phyloP scores from a whole-genome alignment of 2,113 vertebrate species.

The Lepisosteus oculatus region DNA sequence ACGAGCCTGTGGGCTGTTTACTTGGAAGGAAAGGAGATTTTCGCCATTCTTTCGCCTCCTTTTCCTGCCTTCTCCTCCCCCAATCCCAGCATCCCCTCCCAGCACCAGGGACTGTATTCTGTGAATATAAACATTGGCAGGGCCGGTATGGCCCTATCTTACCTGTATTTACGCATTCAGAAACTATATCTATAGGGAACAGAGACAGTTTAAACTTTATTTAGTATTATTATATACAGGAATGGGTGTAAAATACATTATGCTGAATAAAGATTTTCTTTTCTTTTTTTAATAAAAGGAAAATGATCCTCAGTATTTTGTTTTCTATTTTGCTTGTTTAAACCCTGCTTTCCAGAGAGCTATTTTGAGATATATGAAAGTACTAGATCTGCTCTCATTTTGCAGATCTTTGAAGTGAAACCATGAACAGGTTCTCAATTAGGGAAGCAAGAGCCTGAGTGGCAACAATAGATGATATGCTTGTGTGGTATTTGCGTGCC shows the following conservation, averaged over 20 bases:
- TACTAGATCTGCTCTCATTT: too few species aligned
- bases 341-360: too few species aligned
- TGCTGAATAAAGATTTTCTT: conserved; percentile 53
- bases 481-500: too few species aligned
- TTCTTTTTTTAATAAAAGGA: conserved; percentile 61
- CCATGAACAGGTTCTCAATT: too few species aligned
- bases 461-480: too few species aligned
- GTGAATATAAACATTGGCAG: conserved; percentile 69
- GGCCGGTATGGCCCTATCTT: conserved; percentile 57
- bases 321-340: conserved; percentile 13
- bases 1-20: conserved; percentile 25
- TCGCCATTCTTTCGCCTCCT: conserved; percentile 42
- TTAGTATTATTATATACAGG: conserved; percentile 49
- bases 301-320: conserved; percentile 22
- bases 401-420: too few species aligned
- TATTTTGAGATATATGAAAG: too few species aligned
- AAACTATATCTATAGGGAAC: conserved; percentile 45
- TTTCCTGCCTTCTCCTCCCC: conserved; percentile 30
- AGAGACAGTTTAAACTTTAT: conserved; percentile 49
- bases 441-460: too few species aligned
- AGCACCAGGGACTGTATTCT: conserved; percentile 69
- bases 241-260: conserved; percentile 48
- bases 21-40: conserved; percentile 37
- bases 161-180: conserved; percentile 59
- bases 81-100: conserved; percentile 38